Evolutionary conservation across 2,113 vertebrate genomes (phyloP), one percentile per base, ranked within the genome.

Genomic region (Heptranchias perlo): DNA sequence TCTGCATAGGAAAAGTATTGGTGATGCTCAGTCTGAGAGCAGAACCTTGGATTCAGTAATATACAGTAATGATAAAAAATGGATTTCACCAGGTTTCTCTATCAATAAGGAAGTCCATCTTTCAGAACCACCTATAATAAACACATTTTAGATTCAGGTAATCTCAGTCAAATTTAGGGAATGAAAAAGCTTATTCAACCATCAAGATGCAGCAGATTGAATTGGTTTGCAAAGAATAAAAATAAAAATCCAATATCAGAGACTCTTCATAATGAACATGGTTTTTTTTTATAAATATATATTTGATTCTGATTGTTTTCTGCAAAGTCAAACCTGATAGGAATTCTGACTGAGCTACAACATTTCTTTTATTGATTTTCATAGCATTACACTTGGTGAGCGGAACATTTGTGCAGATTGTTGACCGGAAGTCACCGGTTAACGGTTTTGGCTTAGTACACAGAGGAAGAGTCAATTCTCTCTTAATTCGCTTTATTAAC

Each of bases 161-260:
- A 98, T 98, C 97, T 98, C 96, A 97, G 97, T 97, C 98, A 98
- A 98, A 98, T 98, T 98, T 97, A 97, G 97, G 98, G 44, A 98
- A 98, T 98, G 98, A 98, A 98, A 98, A 97, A 97, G 97, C 96
- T 98, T 97, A 97, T 98, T 98, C 98, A 98, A 97, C 96, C 97
- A 97, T 97, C 97, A 97, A 97, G 97, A 97, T 97, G 96, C 95
- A 97, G 93, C 96, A 97, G 97, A 97, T 97, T 97, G 97, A 97
- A 97, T 98, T 96, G 21, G 97, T 97, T 96, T 96, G 96, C 96
- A 96, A 97, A 97, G 96, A 96, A 35, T 96, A 44, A 64, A 64
- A 44, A 96, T 96, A 97, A 97, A 96, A 97, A 97, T 97, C 97
- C 96, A 93, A 97, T 97, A 97, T 97, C 96, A 96, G 96, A 97